These are phyloP conservation scores for Chelmon rostratus DNA, from an alignment of 2,797 vertebrate species.

Conservation along the genomic window DNA sequence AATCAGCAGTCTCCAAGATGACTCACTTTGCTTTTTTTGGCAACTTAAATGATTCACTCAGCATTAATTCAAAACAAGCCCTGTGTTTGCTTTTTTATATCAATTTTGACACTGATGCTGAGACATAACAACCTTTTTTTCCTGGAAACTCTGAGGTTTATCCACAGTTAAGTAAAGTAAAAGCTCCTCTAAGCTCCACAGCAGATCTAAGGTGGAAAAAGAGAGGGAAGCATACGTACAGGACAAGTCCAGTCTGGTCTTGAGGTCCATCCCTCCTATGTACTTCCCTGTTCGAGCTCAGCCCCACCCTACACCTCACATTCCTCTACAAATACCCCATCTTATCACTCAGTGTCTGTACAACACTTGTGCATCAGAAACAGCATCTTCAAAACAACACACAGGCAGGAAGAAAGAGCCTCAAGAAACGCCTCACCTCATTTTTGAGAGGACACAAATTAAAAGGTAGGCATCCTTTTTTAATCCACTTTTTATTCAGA, in stretches of 20 bases:
- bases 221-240: constrained; percentile 27
- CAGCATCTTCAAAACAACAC: constrained; percentile 26
- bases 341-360: background rate
- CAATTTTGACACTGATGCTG: background rate
- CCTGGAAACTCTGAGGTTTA: background rate
- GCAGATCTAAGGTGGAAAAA: constrained; percentile 31
- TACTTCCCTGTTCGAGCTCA: background rate
- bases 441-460: background rate
- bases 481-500: constrained; percentile 12
- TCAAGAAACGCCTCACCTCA: background rate
- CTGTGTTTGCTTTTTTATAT: background rate
- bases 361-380: constrained; percentile 25
- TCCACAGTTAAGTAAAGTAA: too few relatives aligned
- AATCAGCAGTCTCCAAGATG: constrained; percentile 23
- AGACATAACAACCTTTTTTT: background rate
- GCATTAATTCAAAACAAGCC: constrained; percentile 13
- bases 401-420: background rate
- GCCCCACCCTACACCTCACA: constrained; percentile 70
- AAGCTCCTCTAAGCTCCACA: background rate
- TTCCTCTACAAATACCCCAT: constrained; percentile 76
- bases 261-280: constrained; percentile 36
- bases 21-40: constrained; percentile 31
- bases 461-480: constrained; percentile 66
- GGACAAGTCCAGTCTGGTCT: constrained; percentile 75
- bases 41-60: constrained; percentile 8